phyloP scores from a whole-genome alignment of 2,113 vertebrate species.

The Excalfactoria chinensis region DNA sequence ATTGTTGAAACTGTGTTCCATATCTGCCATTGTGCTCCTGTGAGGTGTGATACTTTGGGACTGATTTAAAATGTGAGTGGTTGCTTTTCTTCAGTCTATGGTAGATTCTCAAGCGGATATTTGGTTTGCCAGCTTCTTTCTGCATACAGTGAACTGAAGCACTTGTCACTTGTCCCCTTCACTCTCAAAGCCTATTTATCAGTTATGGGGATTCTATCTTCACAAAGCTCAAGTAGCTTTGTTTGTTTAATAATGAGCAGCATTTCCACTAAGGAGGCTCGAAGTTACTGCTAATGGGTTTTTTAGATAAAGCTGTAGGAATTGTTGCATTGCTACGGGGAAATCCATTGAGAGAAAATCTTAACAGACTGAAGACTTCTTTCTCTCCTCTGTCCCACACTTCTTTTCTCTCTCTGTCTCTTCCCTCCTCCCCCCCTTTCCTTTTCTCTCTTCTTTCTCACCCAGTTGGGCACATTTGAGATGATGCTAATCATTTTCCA shows the following conservation, averaged over 20 bases:
- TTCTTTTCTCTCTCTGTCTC: background rate
- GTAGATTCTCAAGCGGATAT: background rate
- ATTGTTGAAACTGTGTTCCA: background rate
- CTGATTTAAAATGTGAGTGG: background rate
- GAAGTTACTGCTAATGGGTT: background rate
- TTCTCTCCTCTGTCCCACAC: accelerated
- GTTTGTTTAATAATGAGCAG: background rate
- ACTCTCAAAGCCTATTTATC: background rate
- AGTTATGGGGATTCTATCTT: background rate
- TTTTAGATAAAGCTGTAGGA: background rate
- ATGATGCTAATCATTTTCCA: background rate
- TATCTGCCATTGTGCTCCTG: background rate
- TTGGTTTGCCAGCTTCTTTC: background rate
- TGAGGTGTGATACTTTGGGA: background rate
- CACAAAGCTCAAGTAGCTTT: accelerated
- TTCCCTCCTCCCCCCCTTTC: no score
- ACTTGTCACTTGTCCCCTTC: background rate
- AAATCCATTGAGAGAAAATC: background rate
- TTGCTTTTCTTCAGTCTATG: background rate
- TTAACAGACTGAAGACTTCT: background rate
- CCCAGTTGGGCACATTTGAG: background rate
- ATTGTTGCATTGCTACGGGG: background rate
- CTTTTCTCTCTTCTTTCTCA: background rate
- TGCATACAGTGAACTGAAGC: background rate
- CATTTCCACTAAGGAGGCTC: background rate